These are phyloP conservation scores for Mamestra brassicae DNA, from an alignment of 2,888 invertebrate genomes.

Conservation along the genomic window DNA sequence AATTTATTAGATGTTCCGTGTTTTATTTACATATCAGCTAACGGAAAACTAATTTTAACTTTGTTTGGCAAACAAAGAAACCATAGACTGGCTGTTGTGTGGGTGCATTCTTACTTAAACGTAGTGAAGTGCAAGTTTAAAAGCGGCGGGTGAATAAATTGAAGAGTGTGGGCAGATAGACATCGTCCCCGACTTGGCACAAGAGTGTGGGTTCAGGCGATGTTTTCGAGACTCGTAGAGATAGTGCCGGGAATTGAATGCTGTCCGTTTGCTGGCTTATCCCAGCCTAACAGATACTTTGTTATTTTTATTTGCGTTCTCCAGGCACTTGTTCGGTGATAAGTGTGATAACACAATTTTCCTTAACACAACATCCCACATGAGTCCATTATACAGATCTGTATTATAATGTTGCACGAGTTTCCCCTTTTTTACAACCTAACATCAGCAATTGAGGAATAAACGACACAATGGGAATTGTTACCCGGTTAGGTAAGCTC, in stretches of 20 bases:
- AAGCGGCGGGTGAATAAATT: slow-evolving; percentile 63
- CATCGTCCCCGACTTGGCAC: slow-evolving; percentile 71
- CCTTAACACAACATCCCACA: slow-evolving; percentile 72
- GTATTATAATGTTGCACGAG: slow-evolving; percentile 70
- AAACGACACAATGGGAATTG: slow-evolving; percentile 46
- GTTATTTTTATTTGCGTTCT: slow-evolving; percentile 78
- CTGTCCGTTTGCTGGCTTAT: slow-evolving; percentile 83
- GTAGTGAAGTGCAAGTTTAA: slow-evolving; percentile 28
- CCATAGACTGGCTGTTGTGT: slow-evolving; percentile 1
- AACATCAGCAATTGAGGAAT: slow-evolving; percentile 66
- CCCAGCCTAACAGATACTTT: slow-evolving; percentile 82
- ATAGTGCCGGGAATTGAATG: slow-evolving; percentile 85
- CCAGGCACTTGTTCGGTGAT: slow-evolving; percentile 72
- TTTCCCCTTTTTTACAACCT: slow-evolving; percentile 65
- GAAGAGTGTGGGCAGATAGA: slow-evolving; percentile 64
- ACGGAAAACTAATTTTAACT: slow-evolving; percentile 64
- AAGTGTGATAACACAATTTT: slow-evolving; percentile 78
- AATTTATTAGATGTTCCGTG: slow-evolving; percentile 67
- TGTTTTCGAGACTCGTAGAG: slow-evolving; percentile 80
- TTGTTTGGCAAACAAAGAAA: slow-evolving; percentile 43
- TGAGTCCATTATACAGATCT: slow-evolving; percentile 69
- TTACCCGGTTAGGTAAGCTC: slow-evolving; percentile 51
- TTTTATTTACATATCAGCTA: slow-evolving; percentile 53
- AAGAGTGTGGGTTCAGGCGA: slow-evolving; percentile 78
- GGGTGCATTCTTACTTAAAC: slow-evolving; percentile 1